Evolutionary conservation across 1,140 invertebrate genomes (phyloP), one percentile per base, ranked within the genome.

Genomic region (Procambarus clarkii): DNA sequence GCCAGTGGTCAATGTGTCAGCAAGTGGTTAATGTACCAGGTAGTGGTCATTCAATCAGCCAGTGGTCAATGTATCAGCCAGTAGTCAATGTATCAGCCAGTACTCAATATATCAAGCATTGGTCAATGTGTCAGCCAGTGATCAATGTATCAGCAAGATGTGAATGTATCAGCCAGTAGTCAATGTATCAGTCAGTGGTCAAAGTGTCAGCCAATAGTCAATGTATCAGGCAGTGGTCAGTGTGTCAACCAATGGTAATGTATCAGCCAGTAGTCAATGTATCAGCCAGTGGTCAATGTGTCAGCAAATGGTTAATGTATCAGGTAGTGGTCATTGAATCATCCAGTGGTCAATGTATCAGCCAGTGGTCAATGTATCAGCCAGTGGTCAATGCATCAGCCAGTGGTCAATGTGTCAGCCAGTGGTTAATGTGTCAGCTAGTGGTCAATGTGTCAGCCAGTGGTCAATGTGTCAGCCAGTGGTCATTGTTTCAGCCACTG

Each of bases 221-320:
- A 0, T 48, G 34, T 18, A 8, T 44, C 46, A 50, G 4, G 0
- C 5, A 34, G 76, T 78, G 5, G 44, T 34, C n/a, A 44, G 2
- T n/a, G n/a, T n/a, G n/a, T n/a, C n/a, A n/a, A n/a, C 44, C 21
- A 78, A 0, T 77, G 15, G 76, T 77, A 77, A 3, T 34, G 3
- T 80, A 3, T 80, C 78, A 80, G 78, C 21, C n/a, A 50, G 7
- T n/a, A 80, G 46, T 80, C 46, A 50, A 13, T 80, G 48, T 50
- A 8, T 80, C 44, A 80, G 18, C 48, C 46, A 80, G 11, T n/a
- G n/a, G n/a, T n/a, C n/a, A n/a, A n/a, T n/a, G n/a, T n/a, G n/a
- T n/a, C n/a, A n/a, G n/a, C n/a, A n/a, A n/a, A n/a, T 80, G 8
- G 13, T 48, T 13, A 50, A 7, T 50, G 45, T 50, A 2, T 50